A percentile compares a stretch with the other conserved stretches of the same genome.
These are phyloP conservation scores for Cliona cf. orientalis DNA, from an alignment of 37 sponge, comb jelly and placozoan genomes.

Conservation along the genomic window DNA sequence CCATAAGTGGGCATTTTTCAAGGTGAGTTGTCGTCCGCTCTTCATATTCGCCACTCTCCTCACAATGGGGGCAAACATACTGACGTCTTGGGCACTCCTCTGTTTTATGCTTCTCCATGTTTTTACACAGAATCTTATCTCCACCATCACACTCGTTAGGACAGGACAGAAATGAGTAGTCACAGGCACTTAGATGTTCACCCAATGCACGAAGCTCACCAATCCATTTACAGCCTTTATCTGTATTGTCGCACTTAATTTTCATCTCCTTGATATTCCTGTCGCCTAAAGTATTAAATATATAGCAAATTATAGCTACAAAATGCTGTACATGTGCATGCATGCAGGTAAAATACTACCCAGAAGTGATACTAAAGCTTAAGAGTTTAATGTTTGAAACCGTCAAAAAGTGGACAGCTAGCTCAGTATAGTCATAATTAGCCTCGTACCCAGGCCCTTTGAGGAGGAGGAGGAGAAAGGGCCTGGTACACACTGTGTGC, in stretches of 20 bases:
- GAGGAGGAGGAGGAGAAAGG: too few relatives aligned
- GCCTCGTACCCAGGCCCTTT: too few relatives aligned
- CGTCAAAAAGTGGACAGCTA: too few relatives aligned
- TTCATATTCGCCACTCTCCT: conserved; percentile 24
- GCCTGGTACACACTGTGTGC: too few relatives aligned
- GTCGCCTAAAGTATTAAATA: too few relatives aligned
- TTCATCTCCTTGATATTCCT: too few relatives aligned
- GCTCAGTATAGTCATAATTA: too few relatives aligned
- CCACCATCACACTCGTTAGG: conserved; percentile 24
- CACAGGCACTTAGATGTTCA: conserved; percentile 6
- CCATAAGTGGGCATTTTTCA: conserved; percentile 13
- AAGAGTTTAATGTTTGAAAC: too few relatives aligned
- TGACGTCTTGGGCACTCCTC: conserved; percentile 16
- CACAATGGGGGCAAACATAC: conserved; percentile 43
- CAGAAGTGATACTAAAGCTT: too few relatives aligned
- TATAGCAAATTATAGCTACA: too few relatives aligned
- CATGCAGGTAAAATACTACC: too few relatives aligned
- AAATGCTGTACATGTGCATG: too few relatives aligned
- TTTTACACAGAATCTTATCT: conserved; percentile 4
- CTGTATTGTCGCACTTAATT: conserved; percentile 7
- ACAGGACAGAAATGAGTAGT: conserved; percentile 4
- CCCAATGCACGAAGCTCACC: conserved; percentile 26
- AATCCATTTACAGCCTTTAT: conserved; percentile 28
- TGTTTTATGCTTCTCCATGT: conserved; percentile 9
- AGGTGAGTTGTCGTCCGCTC: conserved; percentile 24